Base-by-base conservation (phyloP, 92 coral and sea anemone species). In the Epizoanthus fatuus region DNA sequence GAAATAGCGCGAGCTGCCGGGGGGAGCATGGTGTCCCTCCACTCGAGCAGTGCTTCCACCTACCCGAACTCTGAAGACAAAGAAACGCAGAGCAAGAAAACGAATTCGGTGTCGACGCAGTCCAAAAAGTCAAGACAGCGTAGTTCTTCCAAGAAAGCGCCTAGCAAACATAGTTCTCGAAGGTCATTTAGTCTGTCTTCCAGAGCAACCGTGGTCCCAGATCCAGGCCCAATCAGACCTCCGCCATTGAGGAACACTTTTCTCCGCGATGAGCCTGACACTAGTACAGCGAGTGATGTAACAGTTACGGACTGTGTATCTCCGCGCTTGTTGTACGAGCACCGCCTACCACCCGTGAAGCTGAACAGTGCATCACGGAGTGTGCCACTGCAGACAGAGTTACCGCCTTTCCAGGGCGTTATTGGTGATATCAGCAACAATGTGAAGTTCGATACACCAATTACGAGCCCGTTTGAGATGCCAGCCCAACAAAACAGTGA, bases 391-490 rank as follows among this genome's bases (percentile, higher is more conserved):
- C 11, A 20, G 42, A 45, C 14, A 4, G 81, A 57, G 59, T 57
- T n/a, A 5, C 67, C 63, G 20, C 19, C 67, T 5, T 12, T 7
- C 10, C 66, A 10, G 66, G 67, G 42, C 37, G 13, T 73, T 35
- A 56, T 75, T 38, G 63, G 67, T 19, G 20, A 51, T 6, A 59
- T 75, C 17, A n/a, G 60, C 19, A 13, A 72, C 40, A 72, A 72
- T 56, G 42, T 32, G 13, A 32, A 15, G n/a, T 75, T 75, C 5
- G 81, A 56, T 37, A 37, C 81, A 3, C 81, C 81, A 56, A 75
- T 75, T 32, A 57, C 54, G 39, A 75, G 55, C 42, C 81, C 81
- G 25, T 75, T 75, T 16, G 67, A 57, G 38, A 57, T 57, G 47
- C 57, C 4, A 71, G 40, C 49, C 13, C 59, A 71, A 7, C 81